Percentiles rank a stretch among this genome's conserved stretches.
These are phyloP conservation scores for Artemia franciscana DNA, from an alignment of 1,140 invertebrate species.

Conservation along the genomic window DNA sequence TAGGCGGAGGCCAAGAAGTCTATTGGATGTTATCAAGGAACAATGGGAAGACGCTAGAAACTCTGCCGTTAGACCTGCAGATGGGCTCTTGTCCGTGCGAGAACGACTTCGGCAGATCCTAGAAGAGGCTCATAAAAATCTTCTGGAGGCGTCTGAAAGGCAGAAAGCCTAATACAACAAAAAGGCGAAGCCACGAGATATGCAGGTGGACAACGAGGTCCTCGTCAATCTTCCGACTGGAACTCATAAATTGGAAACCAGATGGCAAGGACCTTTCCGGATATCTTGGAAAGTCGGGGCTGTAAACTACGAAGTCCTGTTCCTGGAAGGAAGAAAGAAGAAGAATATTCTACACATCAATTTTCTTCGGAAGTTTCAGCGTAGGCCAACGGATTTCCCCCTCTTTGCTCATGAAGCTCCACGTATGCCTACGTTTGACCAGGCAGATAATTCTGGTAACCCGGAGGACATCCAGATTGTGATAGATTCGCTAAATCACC, in stretches of 20 bases:
- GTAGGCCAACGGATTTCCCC: not conserved
- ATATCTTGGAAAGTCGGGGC: not conserved
- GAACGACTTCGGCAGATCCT: not conserved
- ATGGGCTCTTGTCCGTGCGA: not conserved
- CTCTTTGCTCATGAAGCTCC: not conserved
- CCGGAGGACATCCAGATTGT: no score
- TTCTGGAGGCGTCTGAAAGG: not conserved
- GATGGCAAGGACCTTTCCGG: not conserved
- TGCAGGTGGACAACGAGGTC: not conserved
- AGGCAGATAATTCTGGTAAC: no score
- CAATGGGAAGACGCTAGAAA: conserved; percentile 7
- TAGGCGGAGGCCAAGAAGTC: conserved; percentile 16
- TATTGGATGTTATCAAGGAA: not conserved
- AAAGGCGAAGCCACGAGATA: not conserved
- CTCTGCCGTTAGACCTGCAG: not conserved
- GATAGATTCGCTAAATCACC: no score
- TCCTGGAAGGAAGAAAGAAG: not conserved
- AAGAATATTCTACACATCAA: not conserved
- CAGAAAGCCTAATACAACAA: not conserved
- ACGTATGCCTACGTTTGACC: no score
- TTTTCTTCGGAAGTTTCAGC: not conserved
- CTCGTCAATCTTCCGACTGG: not conserved
- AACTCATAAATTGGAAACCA: not conserved
- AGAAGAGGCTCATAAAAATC: not conserved
- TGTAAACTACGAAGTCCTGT: not conserved